Evolutionary conservation across 1,140 invertebrate genomes (phyloP), one percentile per base, ranked within the genome.

Genomic region (Euura lappo): DNA sequence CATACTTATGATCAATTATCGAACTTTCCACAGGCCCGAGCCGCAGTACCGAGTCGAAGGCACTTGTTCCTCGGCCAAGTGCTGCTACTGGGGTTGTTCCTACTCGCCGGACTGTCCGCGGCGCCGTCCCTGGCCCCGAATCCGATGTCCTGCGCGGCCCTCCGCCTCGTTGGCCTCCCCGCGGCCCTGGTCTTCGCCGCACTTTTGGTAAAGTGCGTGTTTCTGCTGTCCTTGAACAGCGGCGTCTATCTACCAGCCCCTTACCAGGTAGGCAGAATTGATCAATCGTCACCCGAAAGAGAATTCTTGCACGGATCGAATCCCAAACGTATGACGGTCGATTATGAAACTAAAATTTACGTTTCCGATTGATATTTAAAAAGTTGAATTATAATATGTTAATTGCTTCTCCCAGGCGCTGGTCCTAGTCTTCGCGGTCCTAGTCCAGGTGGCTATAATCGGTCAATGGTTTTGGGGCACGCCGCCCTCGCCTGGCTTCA

Each of bases 211-310:
- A 98, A 99, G 87, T 95, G 96, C 81, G 95, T 98, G 67, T 97
- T 98, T 82, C 90, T 98, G 64, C 92, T 98, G 74, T 97, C 95
- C 78, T 91, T 98, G 51, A 96, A 97, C 82, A 93, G 94, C 45
- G 96, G 96, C 8, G 95, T 97, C 44, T 98, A 98, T 83, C 88
- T 98, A n/a, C 96, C 96, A 45, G 96, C 96, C 2, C 93, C 95
- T 3, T 98, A 98, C 87, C 93, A 96, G 91, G 86, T 87, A 76
- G 79, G 60, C 67, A 2, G 3, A n/a, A 60, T 2, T 5, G n/a
- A 2, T 60, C 5, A 60, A 60, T 60, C 2, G 51, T 60, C 51
- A 60, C n/a, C n/a, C n/a, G n/a, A n/a, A 60, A 60, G 2, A 51
- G 13, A 60, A 60, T 60, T 60, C 51, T 6, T 60, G n/a, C 2